phyloP scores from a whole-genome alignment of 2,888 invertebrate genomes.

The Nipponacmea schrenckii region DNA sequence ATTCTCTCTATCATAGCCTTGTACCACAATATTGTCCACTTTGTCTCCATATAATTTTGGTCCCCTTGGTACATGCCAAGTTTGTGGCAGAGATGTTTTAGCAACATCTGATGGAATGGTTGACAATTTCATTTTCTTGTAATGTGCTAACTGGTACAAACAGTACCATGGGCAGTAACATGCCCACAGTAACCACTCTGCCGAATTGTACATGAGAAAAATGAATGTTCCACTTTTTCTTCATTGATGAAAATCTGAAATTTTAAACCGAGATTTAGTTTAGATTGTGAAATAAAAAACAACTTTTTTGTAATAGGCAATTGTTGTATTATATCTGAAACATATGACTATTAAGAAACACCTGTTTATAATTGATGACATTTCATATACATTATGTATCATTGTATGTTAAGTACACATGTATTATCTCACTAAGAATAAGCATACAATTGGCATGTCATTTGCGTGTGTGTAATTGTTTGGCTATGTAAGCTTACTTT shows the following conservation, averaged over 20 bases:
- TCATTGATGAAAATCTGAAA: too few species aligned
- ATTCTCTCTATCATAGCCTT: too few species aligned
- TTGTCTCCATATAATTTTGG: conserved; percentile 12
- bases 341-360: too few species aligned
- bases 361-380: too few species aligned
- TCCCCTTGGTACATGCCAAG: conserved; percentile 24
- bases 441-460: too few species aligned
- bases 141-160: conserved; percentile 20
- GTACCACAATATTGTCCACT: conserved; percentile 19
- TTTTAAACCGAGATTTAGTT: too few species aligned
- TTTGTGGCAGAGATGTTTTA: conserved; percentile 24
- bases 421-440: too few species aligned
- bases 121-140: conserved; percentile 9
- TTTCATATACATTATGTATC: too few species aligned
- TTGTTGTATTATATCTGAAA: too few species aligned
- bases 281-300: too few species aligned
- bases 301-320: too few species aligned
- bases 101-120: conserved; percentile 22
- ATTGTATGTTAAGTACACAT: too few species aligned
- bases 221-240: not conserved
- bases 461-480: not conserved
- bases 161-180: conserved; percentile 13
- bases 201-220: conserved; percentile 21
- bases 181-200: conserved; percentile 18
- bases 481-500: not conserved